Conservation (phyloP, 2,797 vertebrate genomes). For the Neopelma chrysocephalum region DNA sequence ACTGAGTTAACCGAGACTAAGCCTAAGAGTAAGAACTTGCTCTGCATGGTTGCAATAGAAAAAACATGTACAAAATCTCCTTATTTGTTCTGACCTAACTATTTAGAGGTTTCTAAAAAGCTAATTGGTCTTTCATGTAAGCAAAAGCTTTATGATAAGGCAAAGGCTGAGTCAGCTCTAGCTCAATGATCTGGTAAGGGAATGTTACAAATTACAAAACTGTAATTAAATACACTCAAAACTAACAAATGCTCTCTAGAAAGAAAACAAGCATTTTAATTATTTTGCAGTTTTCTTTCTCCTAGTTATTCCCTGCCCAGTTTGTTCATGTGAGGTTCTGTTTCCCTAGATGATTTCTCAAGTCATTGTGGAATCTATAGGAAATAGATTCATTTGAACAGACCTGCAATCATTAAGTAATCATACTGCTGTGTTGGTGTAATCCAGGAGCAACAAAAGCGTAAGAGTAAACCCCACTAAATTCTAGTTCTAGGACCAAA, state of each 20-base stretch:
- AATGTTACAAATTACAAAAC: background rate
- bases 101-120: background rate
- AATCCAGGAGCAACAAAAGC: background rate
- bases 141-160: background rate
- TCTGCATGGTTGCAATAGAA: background rate
- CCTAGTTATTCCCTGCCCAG: background rate
- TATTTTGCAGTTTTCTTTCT: background rate
- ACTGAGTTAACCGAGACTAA: background rate
- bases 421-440: background rate
- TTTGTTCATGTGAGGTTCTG: background rate
- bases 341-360: background rate
- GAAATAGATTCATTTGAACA: background rate
- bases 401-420: background rate
- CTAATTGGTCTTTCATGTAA: background rate
- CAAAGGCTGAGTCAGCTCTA: background rate
- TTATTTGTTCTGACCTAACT: background rate
- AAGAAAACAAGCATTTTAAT: background rate
- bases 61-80: background rate
- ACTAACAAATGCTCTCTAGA: background rate
- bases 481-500: background rate
- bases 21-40: background rate
- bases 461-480: background rate
- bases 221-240: background rate
- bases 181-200: background rate
- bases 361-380: background rate